phyloP scores from a whole-genome alignment of 2,797 vertebrate species.

The Petrocephalus sullivani region DNA sequence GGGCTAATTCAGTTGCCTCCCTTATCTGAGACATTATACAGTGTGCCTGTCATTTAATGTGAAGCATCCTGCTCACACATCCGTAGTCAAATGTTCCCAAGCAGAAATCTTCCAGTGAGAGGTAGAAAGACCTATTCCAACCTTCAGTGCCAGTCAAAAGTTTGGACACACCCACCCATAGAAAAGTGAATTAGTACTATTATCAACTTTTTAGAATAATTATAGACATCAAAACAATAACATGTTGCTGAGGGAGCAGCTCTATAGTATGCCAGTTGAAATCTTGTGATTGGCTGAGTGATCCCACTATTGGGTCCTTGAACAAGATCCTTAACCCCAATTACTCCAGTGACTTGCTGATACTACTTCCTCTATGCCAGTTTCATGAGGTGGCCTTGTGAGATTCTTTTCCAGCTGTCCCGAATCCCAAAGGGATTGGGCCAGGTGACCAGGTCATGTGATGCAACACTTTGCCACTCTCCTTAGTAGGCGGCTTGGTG shows the following conservation, averaged over 20 bases:
- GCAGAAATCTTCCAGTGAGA: not conserved
- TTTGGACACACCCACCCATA: not conserved
- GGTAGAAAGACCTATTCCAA: not conserved
- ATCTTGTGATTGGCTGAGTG: not conserved
- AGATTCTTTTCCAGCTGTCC: not conserved
- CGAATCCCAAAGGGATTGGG: not conserved
- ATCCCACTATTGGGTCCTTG: not conserved
- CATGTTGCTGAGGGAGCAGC: not conserved
- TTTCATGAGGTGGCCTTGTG: not conserved
- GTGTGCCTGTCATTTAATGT: not conserved
- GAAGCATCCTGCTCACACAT: not conserved
- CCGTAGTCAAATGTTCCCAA: not conserved
- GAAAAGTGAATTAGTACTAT: not conserved
- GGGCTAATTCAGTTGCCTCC: not conserved
- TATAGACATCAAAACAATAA: not conserved
- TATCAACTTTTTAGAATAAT: not conserved
- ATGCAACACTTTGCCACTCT: not conserved
- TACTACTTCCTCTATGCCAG: not conserved
- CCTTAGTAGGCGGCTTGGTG: not conserved
- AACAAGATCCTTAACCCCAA: not conserved
- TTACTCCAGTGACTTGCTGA: not conserved
- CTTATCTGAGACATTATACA: not conserved
- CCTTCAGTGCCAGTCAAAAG: not conserved
- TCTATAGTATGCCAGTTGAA: not conserved
- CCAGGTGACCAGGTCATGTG: not conserved